These are phyloP conservation scores for Adineta ricciae DNA, from an alignment of 2,888 invertebrate genomes.

Conservation along the genomic window DNA sequence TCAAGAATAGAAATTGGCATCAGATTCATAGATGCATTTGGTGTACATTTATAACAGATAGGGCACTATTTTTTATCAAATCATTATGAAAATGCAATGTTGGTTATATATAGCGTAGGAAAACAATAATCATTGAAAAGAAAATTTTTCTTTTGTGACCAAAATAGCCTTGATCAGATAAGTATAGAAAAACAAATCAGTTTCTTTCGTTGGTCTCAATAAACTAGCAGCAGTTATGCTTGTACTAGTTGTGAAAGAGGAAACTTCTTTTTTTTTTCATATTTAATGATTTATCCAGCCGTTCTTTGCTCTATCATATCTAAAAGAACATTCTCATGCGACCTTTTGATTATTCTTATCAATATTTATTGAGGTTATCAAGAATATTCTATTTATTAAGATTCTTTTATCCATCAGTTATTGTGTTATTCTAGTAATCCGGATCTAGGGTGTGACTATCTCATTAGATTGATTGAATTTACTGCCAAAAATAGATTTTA, in stretches of 20 bases:
- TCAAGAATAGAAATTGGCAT: not conserved
- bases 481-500: too few species aligned
- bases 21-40: not conserved
- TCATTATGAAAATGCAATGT: too few species aligned
- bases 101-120: too few species aligned
- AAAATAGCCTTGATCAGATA: not conserved
- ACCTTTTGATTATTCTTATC: not conserved
- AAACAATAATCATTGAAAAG: not conserved
- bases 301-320: not conserved
- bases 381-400: too few species aligned
- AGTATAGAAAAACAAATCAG: not conserved
- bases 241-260: not conserved
- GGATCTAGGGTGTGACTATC: too few species aligned
- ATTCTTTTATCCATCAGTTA: too few species aligned
- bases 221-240: not conserved
- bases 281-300: not conserved
- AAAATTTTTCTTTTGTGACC: not conserved
- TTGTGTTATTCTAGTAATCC: too few species aligned
- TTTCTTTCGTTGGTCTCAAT: not conserved
- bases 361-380: not conserved
- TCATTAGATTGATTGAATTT: too few species aligned
- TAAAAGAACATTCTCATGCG: too few species aligned
- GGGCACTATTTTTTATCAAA: too few species aligned
- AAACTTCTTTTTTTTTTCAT: too few species aligned
- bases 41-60: too few species aligned